Evolutionary conservation across 2,888 invertebrate species (phyloP), one percentile per base, ranked within the genome.

Genomic region (Eudemis profundana): DNA sequence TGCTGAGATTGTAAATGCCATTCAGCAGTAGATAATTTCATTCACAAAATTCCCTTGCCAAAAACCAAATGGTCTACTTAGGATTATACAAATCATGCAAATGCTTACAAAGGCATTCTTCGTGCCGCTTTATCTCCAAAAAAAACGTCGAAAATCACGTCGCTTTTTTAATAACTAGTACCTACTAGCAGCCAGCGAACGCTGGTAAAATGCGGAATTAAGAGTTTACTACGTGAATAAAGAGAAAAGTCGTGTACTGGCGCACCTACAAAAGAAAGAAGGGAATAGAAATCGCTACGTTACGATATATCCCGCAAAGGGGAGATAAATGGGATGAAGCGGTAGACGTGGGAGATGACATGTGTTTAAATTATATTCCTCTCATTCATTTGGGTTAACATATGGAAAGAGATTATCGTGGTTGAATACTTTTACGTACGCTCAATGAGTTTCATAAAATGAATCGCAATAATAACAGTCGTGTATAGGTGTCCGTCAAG

Each of bases 361-460:
- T 76, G 75, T 83, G 82, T 77, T 79, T 82, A 83, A 85, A 84
- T 84, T n/a, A 81, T 79, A 78, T 73, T 76, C 69, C 73, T 73
- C 75, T 74, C 76, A 77, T 78, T 78, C 76, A 75, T 69, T 70
- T 69, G 64, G 72, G 72, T 69, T 71, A 73, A 75, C 74, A 71
- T 70, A 75, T 78, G 69, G 73, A 77, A 72, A 72, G 75, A 79
- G 75, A 81, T 83, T 79, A 78, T 78, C 76, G 71, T 73, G 74
- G 75, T 73, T 76, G 72, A 75, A 73, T 69, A 75, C 70, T 72
- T 75, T 69, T 70, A 69, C 71, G 67, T 57, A 62, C 66, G 72
- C 50, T 57, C 62, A 69, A 68, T 72, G 63, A 69, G 62, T 29
- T 29, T 29, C 17, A 54, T 42, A 42, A 4, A 36, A 19, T 19